Base-by-base conservation (phyloP, 2,888 invertebrate genomes). In the Archaeoteleia sp. region DNA sequence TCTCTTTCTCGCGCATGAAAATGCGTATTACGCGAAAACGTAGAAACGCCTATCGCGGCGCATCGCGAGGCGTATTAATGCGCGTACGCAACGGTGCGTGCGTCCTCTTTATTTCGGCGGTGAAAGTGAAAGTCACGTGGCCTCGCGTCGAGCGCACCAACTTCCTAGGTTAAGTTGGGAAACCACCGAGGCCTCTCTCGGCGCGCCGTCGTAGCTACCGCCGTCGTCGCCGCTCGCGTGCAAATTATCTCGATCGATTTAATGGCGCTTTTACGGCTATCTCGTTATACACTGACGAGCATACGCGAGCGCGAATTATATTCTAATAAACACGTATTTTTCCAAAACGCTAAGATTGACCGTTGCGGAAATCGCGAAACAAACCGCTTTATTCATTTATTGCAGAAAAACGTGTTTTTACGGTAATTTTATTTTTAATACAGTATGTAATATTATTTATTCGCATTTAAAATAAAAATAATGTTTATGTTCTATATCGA, bases 91-190 rank as follows among this genome's bases (percentile, higher is more conserved):
- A 48, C 71, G 71, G 67, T 74, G 77, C 71, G 76, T 76, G 76
- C 78, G 82, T 78, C 80, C 82, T 78, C 81, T 76, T 81, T 82
- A 79, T 82, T 83, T 83, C 72, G 81, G 74, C 72, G 75, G 83
- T 79, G 81, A 84, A 82, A 84, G 83, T 82, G 82, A 84, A 84
- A 84, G 84, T 82, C 77, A 79, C 79, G 78, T 79, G 79, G 71
- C 75, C 66, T 32, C 67, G 62, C 69, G 69, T 45, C 70, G 60
- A 67, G 70, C 71, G 69, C 65, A 49, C 61, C 55, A 49, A 61
- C 69, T 69, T 65, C 67, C 65, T 69, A 63, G 51, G 43, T 45
- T 42, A 63, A 53, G 53, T 58, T 46, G 37, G 57, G 62, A 51
- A 40, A 61, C 35, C 12, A 15, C 8, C n/a, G 39, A 20, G 39